phyloP scores from a whole-genome alignment of 2,888 invertebrate genomes.

The Mycalesis mineus region DNA sequence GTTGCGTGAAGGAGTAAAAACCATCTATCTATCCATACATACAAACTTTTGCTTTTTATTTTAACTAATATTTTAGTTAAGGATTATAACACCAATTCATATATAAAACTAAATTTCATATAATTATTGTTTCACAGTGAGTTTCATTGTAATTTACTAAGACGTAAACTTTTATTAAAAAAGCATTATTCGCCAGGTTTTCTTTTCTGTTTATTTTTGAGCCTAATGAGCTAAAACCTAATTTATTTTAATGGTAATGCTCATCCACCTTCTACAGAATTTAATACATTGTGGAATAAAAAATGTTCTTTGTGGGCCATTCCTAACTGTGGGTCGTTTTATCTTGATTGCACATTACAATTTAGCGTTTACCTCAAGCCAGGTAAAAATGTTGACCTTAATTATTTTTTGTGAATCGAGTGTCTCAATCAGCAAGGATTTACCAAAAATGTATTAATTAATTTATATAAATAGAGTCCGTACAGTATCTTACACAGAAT shows the following conservation, averaged over 20 bases:
- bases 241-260: not conserved
- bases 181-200: not conserved
- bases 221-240: not conserved
- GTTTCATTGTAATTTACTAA: too few relatives aligned
- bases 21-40: too few relatives aligned
- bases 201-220: too few relatives aligned
- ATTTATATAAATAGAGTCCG: too few relatives aligned
- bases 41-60: too few relatives aligned
- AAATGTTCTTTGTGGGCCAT: not conserved
- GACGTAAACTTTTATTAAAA: too few relatives aligned
- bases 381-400: not conserved
- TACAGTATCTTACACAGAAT: too few relatives aligned
- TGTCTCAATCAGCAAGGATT: not conserved
- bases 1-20: too few relatives aligned
- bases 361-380: not conserved
- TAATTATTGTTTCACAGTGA: too few relatives aligned
- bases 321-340: not conserved
- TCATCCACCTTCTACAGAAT: not conserved
- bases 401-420: not conserved
- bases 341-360: conserved; percentile 1
- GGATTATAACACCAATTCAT: too few relatives aligned
- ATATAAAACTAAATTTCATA: too few relatives aligned
- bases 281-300: not conserved
- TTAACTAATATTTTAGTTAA: too few relatives aligned
- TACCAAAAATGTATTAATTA: not conserved